Evolutionary conservation across 2,888 invertebrate genomes (phyloP), one percentile per base, ranked within the genome.

Genomic region (Galerucella pusilla): DNA sequence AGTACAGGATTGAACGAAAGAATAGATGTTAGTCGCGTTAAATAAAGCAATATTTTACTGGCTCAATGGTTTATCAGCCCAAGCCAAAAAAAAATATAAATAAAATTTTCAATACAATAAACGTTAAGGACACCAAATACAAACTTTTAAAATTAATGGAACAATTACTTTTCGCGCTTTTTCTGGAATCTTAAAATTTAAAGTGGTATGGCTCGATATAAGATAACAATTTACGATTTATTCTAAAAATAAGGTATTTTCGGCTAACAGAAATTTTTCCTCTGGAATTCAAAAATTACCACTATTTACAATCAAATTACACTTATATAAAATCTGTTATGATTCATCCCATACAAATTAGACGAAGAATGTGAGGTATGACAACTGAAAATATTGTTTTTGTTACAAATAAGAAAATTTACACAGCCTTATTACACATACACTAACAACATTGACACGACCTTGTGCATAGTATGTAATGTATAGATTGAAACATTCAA

Each of bases 341-440:
- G 57, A 57, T 57, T 57, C 57, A 57, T 57, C 57, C 57, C 20
- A 20, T 57, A 65, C 16, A 65, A 46, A 46, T 65, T 65, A 65
- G 45, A 77, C 35, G 72, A 72, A 76, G 75, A 76, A 78, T 71
- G 72, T 65, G 61, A 76, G 76, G 76, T 78, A 77, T 77, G 76
- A 76, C 78, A 81, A 80, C 76, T 76, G 76, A 79, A 75, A 71
- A 54, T 68, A 72, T 82, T 82, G 84, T 83, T 84, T 42, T 72
- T 60, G 83, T 85, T 85, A 84, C 83, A 84, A 85, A 83, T 77
- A 80, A 80, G 78, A 84, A 80, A 86, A 86, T 85, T 85, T 86
- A 87, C 87, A 88, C 87, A 88, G 88, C 88, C 87, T 87, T 87
- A 85, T 86, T 86, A 87, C 86, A 87, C 87, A 85, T 87, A 88